Evolutionary conservation across 2,113 vertebrate genomes (phyloP), one percentile per base, ranked within the genome.

Genomic region (Cyanoderma ruficeps): DNA sequence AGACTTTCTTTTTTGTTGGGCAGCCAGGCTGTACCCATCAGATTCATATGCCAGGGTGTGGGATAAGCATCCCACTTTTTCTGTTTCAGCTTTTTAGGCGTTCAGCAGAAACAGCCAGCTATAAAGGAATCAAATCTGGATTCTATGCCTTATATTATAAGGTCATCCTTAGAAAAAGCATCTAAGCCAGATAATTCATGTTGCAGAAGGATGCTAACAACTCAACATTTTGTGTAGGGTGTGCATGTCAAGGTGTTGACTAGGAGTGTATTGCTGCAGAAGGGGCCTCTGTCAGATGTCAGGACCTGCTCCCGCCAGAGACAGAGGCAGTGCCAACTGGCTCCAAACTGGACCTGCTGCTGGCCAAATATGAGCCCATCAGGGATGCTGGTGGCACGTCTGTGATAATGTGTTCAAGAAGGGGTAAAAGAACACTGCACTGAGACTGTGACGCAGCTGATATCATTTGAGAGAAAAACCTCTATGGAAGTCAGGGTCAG

Each of bases 201-300:
- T 19, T 75, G n/a, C 49, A 79, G 22, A 80, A 76, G 68, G 10
- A 21, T 41, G 24, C 3, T 37, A 55, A 17, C 5, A 53, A 76
- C 10, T 60, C 79, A 39, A 37, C 6, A 13, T 59, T 68, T 71
- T n/a, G 4, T 28, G 28, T 10, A 8, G 3, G 6, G 19, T 52
- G 9, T 46, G 27, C 0, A 0, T 56, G 13, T n/a, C 41, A 61
- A 37, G 25, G n/a, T 12, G 17, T 21, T 65, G 15, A 13, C 24
- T 22, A 5, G 8, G 1, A 6, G 3, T 6, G 6, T 0, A 0
- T 19, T 59, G 42, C 20, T 57, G 23, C 31, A 74, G 15, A 23
- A 23, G 15, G 17, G 33, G 13, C 11, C 7, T 75, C 68, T 76
- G 14, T 71, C 20, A 71, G 46, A 84, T 65, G 68, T 18, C 12